These are phyloP conservation scores for Acleris laterana DNA, from an alignment of 2,888 invertebrate species.

Conservation along the genomic window DNA sequence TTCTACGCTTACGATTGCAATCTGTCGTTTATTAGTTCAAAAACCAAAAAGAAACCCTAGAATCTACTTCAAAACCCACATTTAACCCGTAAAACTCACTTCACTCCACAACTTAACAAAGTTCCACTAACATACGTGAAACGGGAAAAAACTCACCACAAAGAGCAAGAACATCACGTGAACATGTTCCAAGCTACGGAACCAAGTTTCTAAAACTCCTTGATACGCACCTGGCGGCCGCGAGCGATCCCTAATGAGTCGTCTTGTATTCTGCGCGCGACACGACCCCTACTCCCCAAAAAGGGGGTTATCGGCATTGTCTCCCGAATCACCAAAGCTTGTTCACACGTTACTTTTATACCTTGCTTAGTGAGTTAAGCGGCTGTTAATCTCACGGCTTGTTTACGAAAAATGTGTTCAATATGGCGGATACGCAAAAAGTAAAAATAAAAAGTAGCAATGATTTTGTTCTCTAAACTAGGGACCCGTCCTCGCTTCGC, in stretches of 20 bases:
- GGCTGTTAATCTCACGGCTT: not conserved
- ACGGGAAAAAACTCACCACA: not conserved
- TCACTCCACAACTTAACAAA: too few relatives aligned
- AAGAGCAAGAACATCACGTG: not conserved
- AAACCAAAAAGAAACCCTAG: too few relatives aligned
- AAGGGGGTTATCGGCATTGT: conserved; percentile 3
- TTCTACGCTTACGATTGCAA: too few relatives aligned
- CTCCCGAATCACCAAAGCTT: conserved; percentile 13
- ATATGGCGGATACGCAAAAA: too few relatives aligned
- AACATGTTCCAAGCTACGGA: not conserved
- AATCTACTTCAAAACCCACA: too few relatives aligned
- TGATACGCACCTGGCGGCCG: conserved; percentile 10
- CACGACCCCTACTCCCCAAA: conserved; percentile 6
- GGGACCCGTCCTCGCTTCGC: too few relatives aligned
- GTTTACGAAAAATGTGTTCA: too few relatives aligned
- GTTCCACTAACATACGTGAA: too few relatives aligned
- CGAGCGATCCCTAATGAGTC: conserved; percentile 16
- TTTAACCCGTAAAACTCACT: too few relatives aligned
- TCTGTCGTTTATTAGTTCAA: too few relatives aligned
- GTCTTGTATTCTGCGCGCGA: conserved; percentile 19
- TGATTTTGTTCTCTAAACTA: too few relatives aligned
- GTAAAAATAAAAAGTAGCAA: too few relatives aligned
- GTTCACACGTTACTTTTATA: conserved; percentile 6
- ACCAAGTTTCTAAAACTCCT: not conserved
- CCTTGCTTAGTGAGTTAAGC: not conserved